Percentiles rank a stretch among this genome's conserved stretches.
phyloP scores from a whole-genome alignment of 2,888 invertebrate genomes.

The Ophion costatus region DNA sequence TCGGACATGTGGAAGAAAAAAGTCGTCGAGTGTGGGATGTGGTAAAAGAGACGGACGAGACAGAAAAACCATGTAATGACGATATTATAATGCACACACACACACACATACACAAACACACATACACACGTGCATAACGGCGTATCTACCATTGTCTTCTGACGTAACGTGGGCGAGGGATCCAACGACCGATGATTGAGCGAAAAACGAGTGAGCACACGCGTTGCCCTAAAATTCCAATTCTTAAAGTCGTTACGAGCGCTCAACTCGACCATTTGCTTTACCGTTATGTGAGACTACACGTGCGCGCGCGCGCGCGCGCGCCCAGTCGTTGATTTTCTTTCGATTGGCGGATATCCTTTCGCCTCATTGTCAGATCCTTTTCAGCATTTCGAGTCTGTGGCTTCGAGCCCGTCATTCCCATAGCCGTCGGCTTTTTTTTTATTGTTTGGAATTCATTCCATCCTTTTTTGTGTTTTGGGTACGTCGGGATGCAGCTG shows the following conservation, averaged over 20 bases:
- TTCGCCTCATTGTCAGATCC: slow-evolving; percentile 55
- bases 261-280: slow-evolving; percentile 42
- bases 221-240: slow-evolving; percentile 67
- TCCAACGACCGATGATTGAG: slow-evolving; percentile 24
- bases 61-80: slow-evolving; percentile 1
- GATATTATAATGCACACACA: not conserved
- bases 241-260: slow-evolving; percentile 62
- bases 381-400: slow-evolving; percentile 4
- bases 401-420: not conserved
- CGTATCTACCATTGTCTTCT: slow-evolving; percentile 50
- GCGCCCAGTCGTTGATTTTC: slow-evolving; percentile 41
- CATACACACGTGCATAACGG: slow-evolving; percentile 3
- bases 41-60: not conserved
- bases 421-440: not conserved
- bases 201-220: slow-evolving; percentile 21
- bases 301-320: slow-evolving; percentile 1
- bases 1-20: slow-evolving; percentile 9
- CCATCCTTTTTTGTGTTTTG: not conserved
- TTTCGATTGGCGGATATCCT: slow-evolving; percentile 54
- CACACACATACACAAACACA: not conserved
- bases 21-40: slow-evolving; percentile 16
- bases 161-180: slow-evolving; percentile 65
- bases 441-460: slow-evolving; percentile 11
- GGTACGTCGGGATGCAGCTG: not conserved
- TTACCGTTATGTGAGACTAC: slow-evolving; percentile 57